Evolutionary conservation across 2,888 invertebrate genomes (phyloP), one percentile per base, ranked within the genome.

Genomic region (Parapristionchus giblindavisi): DNA sequence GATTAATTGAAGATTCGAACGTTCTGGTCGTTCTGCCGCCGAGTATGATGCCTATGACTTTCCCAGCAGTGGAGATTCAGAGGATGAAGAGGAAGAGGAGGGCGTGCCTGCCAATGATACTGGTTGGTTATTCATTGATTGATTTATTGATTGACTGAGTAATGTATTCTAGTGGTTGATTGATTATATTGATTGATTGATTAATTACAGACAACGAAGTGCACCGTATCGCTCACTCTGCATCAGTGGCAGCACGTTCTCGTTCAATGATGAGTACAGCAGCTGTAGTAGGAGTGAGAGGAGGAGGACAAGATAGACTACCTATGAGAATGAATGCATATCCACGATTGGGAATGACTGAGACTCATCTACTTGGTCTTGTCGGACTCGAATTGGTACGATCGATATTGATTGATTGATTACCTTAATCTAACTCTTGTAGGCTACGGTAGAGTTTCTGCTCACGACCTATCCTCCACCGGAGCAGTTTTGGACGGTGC

Each of bases 11-110:
- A 71, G 70, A n/a, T 40, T 71, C 38, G 56, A 14, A 1, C n/a
- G 52, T 29, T 71, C 70, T 6, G 70, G 70, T 56, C 40, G 70
- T 8, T 24, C 56, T 56, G 70, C 40, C 24, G 27, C 27, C 0
- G 70, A 71, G 21, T 71, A 71, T 29, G 70, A 71, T 71, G 70
- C 70, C 38, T 71, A 34, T 11, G 70, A 71, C 38, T 71, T 38
- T 71, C 38, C 56, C 29, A 54, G 38, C n/a, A 71, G 70, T 71
- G 54, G 54, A 52, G 70, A 71, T 14, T 11, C 11, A 21, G 70
- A 54, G 40, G 56, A 56, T 54, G 70, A 71, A 24, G 70, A 71
- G 29, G 70, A 60, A 8, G 60, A 60, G 5, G 60, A 71, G 56
- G 56, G 43, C 54, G 38, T 40, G 21, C 40, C 48, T n/a, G n/a